A percentile compares a stretch with the other conserved stretches of the same genome.
phyloP scores from a whole-genome alignment of 2,113 vertebrate species.

The Tragelaphus strepsiceros region DNA sequence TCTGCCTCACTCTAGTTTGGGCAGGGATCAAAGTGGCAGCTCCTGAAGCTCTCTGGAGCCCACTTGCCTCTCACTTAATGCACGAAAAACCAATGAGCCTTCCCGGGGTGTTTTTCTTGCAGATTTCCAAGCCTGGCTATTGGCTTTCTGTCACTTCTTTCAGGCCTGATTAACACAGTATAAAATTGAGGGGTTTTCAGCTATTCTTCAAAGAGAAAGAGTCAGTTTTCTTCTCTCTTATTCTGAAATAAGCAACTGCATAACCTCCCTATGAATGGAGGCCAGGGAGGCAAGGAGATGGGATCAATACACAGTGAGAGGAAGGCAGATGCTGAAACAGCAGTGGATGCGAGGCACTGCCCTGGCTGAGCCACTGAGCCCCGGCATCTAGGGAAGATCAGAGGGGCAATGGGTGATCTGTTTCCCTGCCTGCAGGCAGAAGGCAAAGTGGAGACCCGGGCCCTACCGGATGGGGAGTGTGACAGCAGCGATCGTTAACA shows the following conservation, averaged over 20 bases:
- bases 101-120: slow-evolving; percentile 18
- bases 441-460: background rate
- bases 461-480: rapidly evolving
- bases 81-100: slow-evolving; percentile 36
- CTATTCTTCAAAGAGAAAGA: slow-evolving; percentile 49
- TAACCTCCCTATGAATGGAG: slow-evolving; percentile 41
- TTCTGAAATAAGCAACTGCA: slow-evolving; percentile 48
- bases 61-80: background rate
- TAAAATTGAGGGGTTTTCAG: slow-evolving; percentile 46
- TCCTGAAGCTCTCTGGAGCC: background rate
- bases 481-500: background rate
- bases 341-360: rapidly evolving
- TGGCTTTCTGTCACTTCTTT: slow-evolving; percentile 65
- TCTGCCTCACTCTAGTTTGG: background rate
- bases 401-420: background rate
- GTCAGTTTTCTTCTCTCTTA: slow-evolving; percentile 9
- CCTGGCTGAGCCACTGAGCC: background rate
- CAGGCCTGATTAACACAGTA: slow-evolving; percentile 58
- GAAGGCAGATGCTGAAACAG: background rate
- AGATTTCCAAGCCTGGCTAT: slow-evolving; percentile 51
- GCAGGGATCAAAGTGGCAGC: background rate
- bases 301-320: slow-evolving; percentile 11
- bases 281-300: background rate
- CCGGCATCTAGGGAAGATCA: background rate
- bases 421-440: background rate